Conservation (phyloP, 2,113 vertebrate genomes). For the Solenodon paradoxus region DNA sequence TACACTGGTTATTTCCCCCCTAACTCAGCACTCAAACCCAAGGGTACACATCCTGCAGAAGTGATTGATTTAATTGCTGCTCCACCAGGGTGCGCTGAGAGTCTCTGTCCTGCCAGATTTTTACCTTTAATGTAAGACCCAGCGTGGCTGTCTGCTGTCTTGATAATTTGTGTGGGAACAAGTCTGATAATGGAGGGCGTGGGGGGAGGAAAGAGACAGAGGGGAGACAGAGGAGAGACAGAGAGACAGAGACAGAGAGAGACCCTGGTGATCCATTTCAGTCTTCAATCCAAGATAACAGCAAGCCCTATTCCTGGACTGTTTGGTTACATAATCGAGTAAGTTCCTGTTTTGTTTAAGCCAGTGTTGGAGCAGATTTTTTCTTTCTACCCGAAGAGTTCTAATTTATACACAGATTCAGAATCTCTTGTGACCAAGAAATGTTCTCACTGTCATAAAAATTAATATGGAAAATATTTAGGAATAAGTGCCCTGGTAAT, state of each 20-base stretch:
- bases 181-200: neutral
- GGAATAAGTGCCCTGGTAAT: neutral
- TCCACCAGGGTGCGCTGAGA: no score
- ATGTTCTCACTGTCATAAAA: constrained; percentile 5
- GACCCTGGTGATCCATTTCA: neutral
- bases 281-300: neutral
- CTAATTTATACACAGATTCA: neutral
- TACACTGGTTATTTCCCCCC: no score
- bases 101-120: neutral
- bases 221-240: neutral
- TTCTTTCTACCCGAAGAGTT: neutral
- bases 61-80: no score
- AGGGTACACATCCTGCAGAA: no score
- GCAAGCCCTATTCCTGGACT: neutral
- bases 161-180: neutral
- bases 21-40: no score
- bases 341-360: constrained; percentile 50
- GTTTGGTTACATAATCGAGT: constrained; percentile 39
- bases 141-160: neutral
- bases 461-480: neutral
- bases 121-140: neutral
- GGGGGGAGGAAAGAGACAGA: neutral
- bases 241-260: neutral
- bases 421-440: neutral
- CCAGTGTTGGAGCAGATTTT: neutral